Conservation (phyloP, 2,113 vertebrate genomes). For the Variabilichromis moorii region DNA sequence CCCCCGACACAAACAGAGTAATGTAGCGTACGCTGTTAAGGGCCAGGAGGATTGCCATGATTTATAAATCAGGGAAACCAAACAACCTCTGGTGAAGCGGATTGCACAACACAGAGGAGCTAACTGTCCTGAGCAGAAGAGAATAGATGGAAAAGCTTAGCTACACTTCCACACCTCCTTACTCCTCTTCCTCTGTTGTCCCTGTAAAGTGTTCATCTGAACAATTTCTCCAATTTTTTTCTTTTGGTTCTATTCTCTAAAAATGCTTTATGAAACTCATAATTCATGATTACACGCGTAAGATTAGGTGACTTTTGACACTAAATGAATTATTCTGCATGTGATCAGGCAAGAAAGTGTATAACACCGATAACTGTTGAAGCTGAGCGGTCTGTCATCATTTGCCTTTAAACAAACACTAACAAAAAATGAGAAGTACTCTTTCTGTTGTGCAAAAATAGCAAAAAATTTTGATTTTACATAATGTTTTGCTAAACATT, state of each 20-base stretch:
- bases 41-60: not conserved
- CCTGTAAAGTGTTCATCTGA: not conserved
- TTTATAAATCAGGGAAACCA: not conserved
- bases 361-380: not conserved
- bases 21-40: not conserved
- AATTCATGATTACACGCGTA: not conserved
- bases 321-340: not conserved
- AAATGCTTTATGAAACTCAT: not conserved
- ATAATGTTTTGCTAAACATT: not conserved
- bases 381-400: not conserved
- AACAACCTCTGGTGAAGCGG: not conserved
- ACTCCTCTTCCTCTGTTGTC: not conserved
- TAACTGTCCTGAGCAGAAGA: not conserved
- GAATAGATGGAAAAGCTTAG: not conserved
- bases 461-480: not conserved
- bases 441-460: not conserved
- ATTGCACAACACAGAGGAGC: not conserved
- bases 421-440: not conserved
- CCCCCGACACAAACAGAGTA: not conserved
- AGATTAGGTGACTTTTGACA: not conserved
- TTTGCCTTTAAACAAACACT: not conserved
- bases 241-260: not conserved
- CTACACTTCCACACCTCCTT: not conserved
- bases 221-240: not conserved
- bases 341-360: not conserved